Base-by-base conservation (phyloP, 2,113 vertebrate species). In the Syrmaticus mikado region DNA sequence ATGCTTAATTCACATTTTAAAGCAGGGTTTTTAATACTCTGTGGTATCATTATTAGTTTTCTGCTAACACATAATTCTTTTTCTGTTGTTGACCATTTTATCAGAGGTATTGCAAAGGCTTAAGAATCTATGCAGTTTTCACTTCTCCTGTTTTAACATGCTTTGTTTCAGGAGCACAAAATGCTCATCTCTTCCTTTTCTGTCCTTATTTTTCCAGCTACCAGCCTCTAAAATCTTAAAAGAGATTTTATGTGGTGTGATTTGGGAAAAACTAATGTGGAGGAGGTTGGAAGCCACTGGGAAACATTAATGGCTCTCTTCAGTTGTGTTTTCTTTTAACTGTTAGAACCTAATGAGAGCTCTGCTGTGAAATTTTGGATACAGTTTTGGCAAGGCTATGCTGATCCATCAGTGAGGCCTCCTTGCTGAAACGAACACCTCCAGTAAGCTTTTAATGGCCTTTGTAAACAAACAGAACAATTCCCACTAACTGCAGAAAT, bases 391-490 rank as follows among this genome's bases (percentile, higher is more conserved):
- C 90, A 93, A 87, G 87, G 82, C 67, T 86, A 53, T 0, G 1
- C 92, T 87, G 76, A 95, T 95, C 92, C 89, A 84, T 87, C 89
- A 95, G n/a, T 76, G 90, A 94, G 92, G 78, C 64, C 95, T 96
- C 89, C 85, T 87, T 83, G 71, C 90, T 96, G 97, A 96, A 97
- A 97, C 91, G 96, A 96, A 94, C 96, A 96, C 95, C 95, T 97
- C 85, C 85, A 85, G 81, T 94, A 96, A 95, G 91, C 93, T 90
- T 92, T 93, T 95, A 97, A 94, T 95, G 85, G 78, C 75, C 87
- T 96, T 95, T 74, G 92, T 92, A 97, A 97, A 96, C 97, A 97
- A 97, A 96, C 92, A 93, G 75, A 94, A 94, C 94, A 93, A 95
- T 97, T 95, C 90, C 95, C 91, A 94, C 89, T 95, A 93, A 97